Evolutionary conservation across 2,888 invertebrate genomes (phyloP).

Genomic region (Rhyacophila evoluta): DNA sequence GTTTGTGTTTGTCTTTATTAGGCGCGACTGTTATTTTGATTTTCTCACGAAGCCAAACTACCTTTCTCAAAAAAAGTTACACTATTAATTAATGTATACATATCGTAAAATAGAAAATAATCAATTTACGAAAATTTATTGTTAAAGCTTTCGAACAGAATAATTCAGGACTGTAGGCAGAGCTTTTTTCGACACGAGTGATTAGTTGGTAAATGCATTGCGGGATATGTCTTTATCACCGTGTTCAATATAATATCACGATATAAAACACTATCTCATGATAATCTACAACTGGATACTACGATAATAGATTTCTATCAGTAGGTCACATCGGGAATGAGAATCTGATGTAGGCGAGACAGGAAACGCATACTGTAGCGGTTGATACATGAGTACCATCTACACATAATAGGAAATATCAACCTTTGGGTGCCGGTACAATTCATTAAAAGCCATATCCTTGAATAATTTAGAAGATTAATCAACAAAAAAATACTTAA

Average conservation of each 20-base stretch:
- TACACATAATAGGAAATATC: too few relatives aligned
- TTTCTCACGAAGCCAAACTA: too few relatives aligned
- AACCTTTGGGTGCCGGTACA: too few relatives aligned
- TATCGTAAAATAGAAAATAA: not conserved
- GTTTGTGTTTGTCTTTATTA: too few relatives aligned
- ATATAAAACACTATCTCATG: constrained; percentile 11
- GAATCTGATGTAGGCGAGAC: constrained; percentile 7
- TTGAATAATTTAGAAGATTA: too few relatives aligned
- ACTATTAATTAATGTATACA: too few relatives aligned
- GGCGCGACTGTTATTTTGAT: too few relatives aligned
- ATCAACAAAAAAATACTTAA: too few relatives aligned
- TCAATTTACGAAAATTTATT: not conserved
- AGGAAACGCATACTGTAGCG: not conserved
- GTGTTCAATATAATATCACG: constrained; percentile 7
- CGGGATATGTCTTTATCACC: not conserved
- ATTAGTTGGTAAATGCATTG: not conserved
- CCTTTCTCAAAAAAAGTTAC: too few relatives aligned
- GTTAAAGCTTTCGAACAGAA: not conserved
- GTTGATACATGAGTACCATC: not conserved
- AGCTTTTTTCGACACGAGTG: constrained; percentile 1
- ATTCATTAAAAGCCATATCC: too few relatives aligned
- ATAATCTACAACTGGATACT: not conserved
- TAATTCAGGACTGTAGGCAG: not conserved
- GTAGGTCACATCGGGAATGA: constrained; percentile 23
- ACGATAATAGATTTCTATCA: constrained; percentile 22